These are phyloP conservation scores for Geotrypetes seraphini DNA, from an alignment of 2,797 vertebrate species.

Conservation along the genomic window DNA sequence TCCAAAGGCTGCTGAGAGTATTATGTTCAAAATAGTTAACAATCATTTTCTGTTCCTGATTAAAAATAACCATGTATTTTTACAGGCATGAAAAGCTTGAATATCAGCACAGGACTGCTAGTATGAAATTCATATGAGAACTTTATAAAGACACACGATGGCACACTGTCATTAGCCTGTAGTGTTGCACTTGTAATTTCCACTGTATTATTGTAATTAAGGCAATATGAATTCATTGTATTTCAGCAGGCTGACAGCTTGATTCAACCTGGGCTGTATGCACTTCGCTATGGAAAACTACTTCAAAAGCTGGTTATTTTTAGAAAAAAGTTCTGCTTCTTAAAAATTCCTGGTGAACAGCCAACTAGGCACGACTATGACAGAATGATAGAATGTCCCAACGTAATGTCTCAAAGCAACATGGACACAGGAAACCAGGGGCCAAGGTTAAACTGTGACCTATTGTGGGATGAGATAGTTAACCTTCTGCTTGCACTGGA, in stretches of 20 bases:
- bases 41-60: not conserved
- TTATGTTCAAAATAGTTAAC: not conserved
- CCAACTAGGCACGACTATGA: conserved; percentile 41
- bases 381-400: conserved; percentile 57
- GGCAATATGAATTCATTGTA: conserved; percentile 12
- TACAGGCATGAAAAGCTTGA: not conserved
- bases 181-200: not conserved
- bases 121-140: not conserved
- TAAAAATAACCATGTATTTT: not conserved
- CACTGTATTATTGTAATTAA: conserved; percentile 7
- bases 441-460: conserved; percentile 37
- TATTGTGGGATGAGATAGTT: conserved; percentile 22
- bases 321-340: conserved; percentile 40
- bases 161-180: conserved; percentile 3
- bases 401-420: conserved; percentile 50
- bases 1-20: not conserved
- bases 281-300: conserved; percentile 31
- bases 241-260: conserved; percentile 18
- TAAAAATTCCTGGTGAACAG: conserved; percentile 53
- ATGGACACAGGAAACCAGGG: conserved; percentile 46
- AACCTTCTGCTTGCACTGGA: conserved; percentile 9
- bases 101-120: not conserved
- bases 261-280: conserved; percentile 5
- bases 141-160: not conserved
- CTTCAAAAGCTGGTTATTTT: conserved; percentile 56